Evolutionary conservation across 2,113 vertebrate genomes (phyloP).

Genomic region (Semnornis frantzii): DNA sequence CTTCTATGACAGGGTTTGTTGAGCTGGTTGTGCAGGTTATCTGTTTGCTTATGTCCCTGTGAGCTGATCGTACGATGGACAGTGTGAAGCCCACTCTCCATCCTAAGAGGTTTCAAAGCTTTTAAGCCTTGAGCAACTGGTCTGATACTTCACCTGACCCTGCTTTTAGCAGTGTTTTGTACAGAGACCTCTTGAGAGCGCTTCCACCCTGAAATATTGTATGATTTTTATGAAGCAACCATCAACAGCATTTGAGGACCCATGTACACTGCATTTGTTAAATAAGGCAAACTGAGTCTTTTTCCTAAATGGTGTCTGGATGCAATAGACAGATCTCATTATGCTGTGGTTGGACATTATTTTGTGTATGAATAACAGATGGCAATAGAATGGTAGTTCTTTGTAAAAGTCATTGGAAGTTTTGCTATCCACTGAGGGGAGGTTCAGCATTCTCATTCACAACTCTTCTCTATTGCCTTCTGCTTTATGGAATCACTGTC

Average conservation of each 20-base stretch:
- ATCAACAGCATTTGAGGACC: background rate
- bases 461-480: conserved; percentile 33
- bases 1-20: background rate
- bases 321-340: background rate
- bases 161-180: background rate
- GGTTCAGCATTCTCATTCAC: conserved; percentile 4
- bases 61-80: background rate
- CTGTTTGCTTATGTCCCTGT: background rate
- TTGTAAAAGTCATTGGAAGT: background rate
- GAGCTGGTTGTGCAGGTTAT: background rate
- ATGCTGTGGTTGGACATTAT: background rate
- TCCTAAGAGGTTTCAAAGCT: background rate
- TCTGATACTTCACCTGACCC: background rate
- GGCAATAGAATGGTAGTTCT: background rate
- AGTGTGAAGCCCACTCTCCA: background rate
- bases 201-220: background rate
- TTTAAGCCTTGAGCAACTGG: background rate
- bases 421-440: background rate
- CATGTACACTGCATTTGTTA: background rate
- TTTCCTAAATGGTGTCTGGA: background rate
- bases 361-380: background rate
- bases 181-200: background rate
- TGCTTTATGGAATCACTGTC: conserved; percentile 29
- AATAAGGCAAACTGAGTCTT: conserved; percentile 35
- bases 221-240: background rate